phyloP scores from a whole-genome alignment of 2,888 invertebrate species.

The Macrophya alboannulata region DNA sequence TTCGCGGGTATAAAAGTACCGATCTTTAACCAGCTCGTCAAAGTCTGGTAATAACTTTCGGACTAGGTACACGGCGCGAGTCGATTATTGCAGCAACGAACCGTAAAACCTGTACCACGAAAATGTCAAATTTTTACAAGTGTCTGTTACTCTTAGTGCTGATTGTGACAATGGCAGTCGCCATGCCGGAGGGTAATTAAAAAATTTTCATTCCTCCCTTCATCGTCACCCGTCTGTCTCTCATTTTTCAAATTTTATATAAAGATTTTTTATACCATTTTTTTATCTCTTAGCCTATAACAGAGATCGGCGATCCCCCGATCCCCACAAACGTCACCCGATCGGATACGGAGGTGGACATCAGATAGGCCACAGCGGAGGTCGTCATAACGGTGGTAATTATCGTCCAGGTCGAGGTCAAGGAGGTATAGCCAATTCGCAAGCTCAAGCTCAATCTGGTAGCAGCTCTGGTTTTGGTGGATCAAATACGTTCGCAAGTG shows the following conservation, averaged over 20 bases:
- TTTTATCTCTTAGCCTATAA: background rate
- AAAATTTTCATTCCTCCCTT: background rate
- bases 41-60: background rate
- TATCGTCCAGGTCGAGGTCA: background rate
- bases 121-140: constrained; percentile 60
- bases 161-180: constrained; percentile 61
- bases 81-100: background rate
- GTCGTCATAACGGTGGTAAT: background rate
- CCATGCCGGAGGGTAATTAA: constrained; percentile 41
- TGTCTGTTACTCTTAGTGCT: constrained; percentile 59
- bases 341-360: background rate
- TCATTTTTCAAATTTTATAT: background rate
- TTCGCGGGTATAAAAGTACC: constrained; percentile 31
- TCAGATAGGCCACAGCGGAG: too few species aligned
- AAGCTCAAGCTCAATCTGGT: background rate
- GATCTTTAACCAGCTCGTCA: background rate
- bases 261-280: background rate
- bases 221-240: too few species aligned
- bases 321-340: constrained; percentile 53
- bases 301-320: constrained; percentile 46
- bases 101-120: background rate
- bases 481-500: background rate
- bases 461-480: background rate
- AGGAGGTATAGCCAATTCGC: background rate
- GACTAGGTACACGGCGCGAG: background rate